A percentile compares a stretch with the other conserved stretches of the same genome.
phyloP scores from a whole-genome alignment of 1,140 invertebrate species.

The Drosophila ercepeae region DNA sequence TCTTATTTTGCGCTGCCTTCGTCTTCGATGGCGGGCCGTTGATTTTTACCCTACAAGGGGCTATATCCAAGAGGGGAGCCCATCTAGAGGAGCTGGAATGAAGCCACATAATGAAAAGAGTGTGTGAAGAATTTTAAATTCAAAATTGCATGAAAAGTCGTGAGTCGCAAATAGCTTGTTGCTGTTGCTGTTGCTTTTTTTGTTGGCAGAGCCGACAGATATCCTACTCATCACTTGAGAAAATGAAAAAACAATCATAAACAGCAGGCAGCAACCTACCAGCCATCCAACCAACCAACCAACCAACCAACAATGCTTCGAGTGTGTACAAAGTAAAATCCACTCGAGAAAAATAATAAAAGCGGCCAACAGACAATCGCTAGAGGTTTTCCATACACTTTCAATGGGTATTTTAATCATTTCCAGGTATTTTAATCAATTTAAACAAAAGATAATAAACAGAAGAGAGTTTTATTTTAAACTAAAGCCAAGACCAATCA shows the following conservation, averaged over 20 bases:
- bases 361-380: conserved; percentile 50
- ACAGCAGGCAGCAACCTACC: conserved; percentile 61
- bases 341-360: conserved; percentile 67
- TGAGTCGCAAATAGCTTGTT: conserved; percentile 82
- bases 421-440: not conserved
- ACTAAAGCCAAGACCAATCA: no score
- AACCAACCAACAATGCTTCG: conserved; percentile 51
- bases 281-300: conserved; percentile 11
- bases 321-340: conserved; percentile 75
- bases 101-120: conserved; percentile 80
- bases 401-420: not conserved
- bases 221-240: conserved; percentile 82
- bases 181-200: conserved; percentile 37
- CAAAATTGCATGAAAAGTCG: conserved; percentile 82
- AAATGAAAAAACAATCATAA: conserved; percentile 82
- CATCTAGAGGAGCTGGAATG: conserved; percentile 48
- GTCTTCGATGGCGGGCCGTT: conserved; percentile 70
- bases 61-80: not conserved
- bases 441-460: not conserved
- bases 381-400: conserved; percentile 7
- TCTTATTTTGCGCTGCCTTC: conserved; percentile 68
- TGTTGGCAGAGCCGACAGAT: conserved; percentile 60
- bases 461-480: no score
- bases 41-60: conserved; percentile 48
- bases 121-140: conserved; percentile 83